Evolutionary conservation across 2,113 vertebrate genomes (phyloP).

Genomic region (Ranitomeya variabilis): DNA sequence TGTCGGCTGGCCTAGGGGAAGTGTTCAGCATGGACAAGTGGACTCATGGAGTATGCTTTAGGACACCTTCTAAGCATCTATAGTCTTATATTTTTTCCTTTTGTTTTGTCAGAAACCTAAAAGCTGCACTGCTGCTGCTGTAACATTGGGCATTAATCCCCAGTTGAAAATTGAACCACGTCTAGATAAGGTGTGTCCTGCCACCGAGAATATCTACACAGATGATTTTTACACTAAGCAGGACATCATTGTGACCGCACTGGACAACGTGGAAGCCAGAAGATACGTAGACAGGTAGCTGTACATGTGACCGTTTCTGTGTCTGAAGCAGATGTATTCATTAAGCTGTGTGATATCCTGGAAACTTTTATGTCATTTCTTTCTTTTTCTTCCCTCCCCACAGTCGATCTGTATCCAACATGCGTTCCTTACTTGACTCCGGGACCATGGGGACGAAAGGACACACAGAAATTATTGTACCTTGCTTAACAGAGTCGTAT

Average conservation of each 20-base stretch:
- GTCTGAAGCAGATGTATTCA: not conserved
- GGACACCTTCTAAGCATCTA: too few relatives aligned
- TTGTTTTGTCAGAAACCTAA: slow-evolving; percentile 87
- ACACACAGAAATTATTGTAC: slow-evolving; percentile 94
- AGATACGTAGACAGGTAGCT: slow-evolving; percentile 95
- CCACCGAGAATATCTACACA: slow-evolving; percentile 86
- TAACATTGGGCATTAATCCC: slow-evolving; percentile 88
- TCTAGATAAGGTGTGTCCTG: slow-evolving; percentile 93
- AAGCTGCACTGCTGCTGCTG: slow-evolving; percentile 90
- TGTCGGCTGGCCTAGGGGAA: too few relatives aligned
- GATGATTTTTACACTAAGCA: slow-evolving; percentile 88
- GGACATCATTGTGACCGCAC: slow-evolving; percentile 88
- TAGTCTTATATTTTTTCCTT: not conserved
- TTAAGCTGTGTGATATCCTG: not conserved
- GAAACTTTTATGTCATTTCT: not conserved
- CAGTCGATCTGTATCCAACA: slow-evolving; percentile 93
- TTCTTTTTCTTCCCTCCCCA: not conserved
- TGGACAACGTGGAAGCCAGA: slow-evolving; percentile 97
- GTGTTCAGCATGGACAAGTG: too few relatives aligned
- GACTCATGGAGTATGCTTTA: too few relatives aligned
- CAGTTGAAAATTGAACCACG: slow-evolving; percentile 88
- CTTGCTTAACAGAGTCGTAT: slow-evolving; percentile 94
- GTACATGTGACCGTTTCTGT: not conserved
- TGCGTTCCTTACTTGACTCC: slow-evolving; percentile 91
- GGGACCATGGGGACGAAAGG: slow-evolving; percentile 99